These are phyloP conservation scores for Cyanoderma ruficeps DNA, from an alignment of 2,113 vertebrate species.

Conservation along the genomic window DNA sequence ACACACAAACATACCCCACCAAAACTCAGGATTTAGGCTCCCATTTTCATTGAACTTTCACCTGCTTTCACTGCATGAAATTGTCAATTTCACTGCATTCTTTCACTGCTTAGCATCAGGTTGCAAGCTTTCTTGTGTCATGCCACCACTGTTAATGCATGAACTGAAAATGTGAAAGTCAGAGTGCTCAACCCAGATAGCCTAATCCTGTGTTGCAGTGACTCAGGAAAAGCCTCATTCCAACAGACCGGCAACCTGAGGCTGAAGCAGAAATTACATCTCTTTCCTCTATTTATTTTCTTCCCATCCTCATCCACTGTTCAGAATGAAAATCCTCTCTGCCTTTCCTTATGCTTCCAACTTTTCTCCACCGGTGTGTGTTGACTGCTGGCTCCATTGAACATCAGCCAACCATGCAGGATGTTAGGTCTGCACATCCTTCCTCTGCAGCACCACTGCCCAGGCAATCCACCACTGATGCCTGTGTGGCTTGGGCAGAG, in stretches of 20 bases:
- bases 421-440: rapidly evolving
- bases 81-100: not conserved
- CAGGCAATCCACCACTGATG: not conserved
- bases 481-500: not conserved
- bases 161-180: not conserved
- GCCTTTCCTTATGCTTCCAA: not conserved
- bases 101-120: not conserved
- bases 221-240: not conserved
- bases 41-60: rapidly evolving
- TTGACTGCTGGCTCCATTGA: not conserved
- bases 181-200: not conserved
- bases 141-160: not conserved
- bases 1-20: rapidly evolving
- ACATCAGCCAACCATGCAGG: not conserved
- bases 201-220: not conserved
- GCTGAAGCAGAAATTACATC: not conserved
- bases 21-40: not conserved
- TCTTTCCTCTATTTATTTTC: not conserved
- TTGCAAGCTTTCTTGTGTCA: not conserved
- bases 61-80: not conserved
- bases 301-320: not conserved
- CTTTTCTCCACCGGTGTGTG: rapidly evolving
- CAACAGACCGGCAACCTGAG: not conserved
- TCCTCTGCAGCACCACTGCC: not conserved
- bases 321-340: not conserved